Conservation (phyloP, 2,113 vertebrate species). For the Protobothrops mucrosquamatus region DNA sequence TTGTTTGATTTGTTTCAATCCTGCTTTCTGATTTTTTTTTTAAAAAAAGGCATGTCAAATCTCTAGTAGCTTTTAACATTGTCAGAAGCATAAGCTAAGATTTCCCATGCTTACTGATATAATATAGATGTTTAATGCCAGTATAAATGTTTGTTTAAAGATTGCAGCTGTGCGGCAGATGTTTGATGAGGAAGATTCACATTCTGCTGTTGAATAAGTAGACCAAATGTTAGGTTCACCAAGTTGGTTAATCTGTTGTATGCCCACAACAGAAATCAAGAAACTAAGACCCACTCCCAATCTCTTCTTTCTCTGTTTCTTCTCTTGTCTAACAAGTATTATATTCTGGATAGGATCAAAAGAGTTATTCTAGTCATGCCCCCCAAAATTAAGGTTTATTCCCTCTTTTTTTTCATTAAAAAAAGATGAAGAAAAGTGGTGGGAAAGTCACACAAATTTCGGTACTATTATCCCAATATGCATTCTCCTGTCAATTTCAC, state of each 20-base stretch:
- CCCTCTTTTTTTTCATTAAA: neutral
- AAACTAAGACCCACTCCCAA: neutral
- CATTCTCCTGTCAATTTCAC: neutral
- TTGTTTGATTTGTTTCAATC: constrained; percentile 10
- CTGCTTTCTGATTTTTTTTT: neutral
- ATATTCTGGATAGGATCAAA: neutral
- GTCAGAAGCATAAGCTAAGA: constrained; percentile 19
- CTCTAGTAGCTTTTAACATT: constrained; percentile 8
- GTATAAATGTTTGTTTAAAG: constrained; percentile 20
- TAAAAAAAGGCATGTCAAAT: neutral
- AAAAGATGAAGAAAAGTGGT: neutral
- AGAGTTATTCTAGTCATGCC: neutral
- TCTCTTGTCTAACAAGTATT: neutral
- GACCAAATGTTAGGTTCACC: constrained; percentile 11
- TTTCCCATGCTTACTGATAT: constrained; percentile 26
- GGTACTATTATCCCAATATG: neutral
- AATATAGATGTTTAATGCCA: constrained; percentile 22
- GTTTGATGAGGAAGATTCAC: constrained; percentile 5
- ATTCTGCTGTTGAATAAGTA: neutral
- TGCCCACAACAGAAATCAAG: neutral
- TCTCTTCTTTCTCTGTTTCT: neutral
- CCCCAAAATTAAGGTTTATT: neutral
- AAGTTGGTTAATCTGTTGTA: neutral
- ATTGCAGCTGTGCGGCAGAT: neutral
- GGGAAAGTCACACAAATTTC: neutral